phyloP scores from a whole-genome alignment of 2,888 invertebrate genomes.

The Plagiodera versicolora region DNA sequence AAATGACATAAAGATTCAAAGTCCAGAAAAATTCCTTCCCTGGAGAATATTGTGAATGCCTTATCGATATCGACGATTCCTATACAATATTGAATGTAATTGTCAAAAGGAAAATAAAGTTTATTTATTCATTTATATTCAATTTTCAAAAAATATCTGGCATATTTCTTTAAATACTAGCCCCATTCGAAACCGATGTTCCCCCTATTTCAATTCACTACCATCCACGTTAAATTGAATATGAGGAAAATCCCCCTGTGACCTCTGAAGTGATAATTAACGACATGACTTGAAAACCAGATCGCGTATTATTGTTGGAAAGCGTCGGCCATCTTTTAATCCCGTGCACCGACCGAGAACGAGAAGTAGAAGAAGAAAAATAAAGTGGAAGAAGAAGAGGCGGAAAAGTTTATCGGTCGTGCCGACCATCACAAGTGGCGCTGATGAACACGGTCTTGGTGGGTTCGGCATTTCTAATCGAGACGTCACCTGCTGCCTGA shows the following conservation, averaged over 20 bases:
- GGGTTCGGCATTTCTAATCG: constrained; percentile 36
- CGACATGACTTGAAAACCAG: constrained; percentile 25
- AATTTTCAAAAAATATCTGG: too few species aligned
- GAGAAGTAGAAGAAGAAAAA: constrained; percentile 17
- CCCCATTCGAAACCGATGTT: too few species aligned
- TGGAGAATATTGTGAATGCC: too few species aligned
- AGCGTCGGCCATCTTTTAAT: constrained; percentile 27
- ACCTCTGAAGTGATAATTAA: constrained; percentile 31
- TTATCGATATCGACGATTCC: too few species aligned
- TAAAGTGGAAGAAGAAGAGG: constrained; percentile 34
- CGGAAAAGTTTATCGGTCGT: constrained; percentile 36
- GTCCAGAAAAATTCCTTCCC: too few species aligned
- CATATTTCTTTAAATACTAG: too few species aligned
- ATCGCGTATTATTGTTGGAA: constrained; percentile 11
- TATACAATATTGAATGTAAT: too few species aligned
- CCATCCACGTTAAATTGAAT: constrained; percentile 20
- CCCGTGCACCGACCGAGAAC: constrained; percentile 16
- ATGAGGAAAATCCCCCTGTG: constrained; percentile 27
- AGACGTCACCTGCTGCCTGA: constrained; percentile 27
- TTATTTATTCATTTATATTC: too few species aligned
- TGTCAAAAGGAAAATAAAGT: too few species aligned
- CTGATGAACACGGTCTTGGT: constrained; percentile 39
- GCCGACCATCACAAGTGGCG: constrained; percentile 40
- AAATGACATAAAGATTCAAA: too few species aligned
- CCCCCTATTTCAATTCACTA: constrained; percentile 8